Conservation (phyloP, 1,140 invertebrate genomes). For the Heliconius himera region DNA sequence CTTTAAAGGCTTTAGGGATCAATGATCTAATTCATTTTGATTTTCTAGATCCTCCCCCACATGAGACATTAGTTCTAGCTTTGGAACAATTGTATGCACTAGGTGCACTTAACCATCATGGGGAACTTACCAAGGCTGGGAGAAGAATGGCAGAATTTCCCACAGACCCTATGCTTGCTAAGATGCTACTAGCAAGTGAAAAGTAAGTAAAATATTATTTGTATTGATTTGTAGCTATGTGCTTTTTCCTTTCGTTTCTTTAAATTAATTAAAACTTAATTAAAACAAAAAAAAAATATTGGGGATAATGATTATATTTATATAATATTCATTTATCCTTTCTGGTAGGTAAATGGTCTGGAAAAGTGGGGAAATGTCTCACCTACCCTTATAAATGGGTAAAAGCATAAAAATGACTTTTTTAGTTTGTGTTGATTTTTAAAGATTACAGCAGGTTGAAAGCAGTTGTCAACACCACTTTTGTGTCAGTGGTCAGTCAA, state of each 20-base stretch:
- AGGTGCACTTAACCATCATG: constrained; percentile 98
- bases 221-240: neutral
- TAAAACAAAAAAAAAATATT: no score
- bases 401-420: no score
- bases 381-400: no score
- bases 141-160: constrained; percentile 99
- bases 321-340: no score
- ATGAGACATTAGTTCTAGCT: constrained; percentile 97
- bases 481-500: no score
- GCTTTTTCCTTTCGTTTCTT: neutral
- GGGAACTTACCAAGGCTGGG: constrained; percentile 97
- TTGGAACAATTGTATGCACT: constrained; percentile 98
- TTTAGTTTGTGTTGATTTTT: no score
- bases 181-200: constrained; percentile 98
- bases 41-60: constrained; percentile 98
- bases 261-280: no score
- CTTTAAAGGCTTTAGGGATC: constrained; percentile 98
- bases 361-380: no score
- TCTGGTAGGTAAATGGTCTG: no score
- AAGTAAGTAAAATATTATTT: constrained; percentile 84
- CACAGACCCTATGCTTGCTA: constrained; percentile 99
- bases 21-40: constrained; percentile 99
- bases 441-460: no score
- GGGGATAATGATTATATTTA: no score
- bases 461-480: no score